A percentile compares a stretch with the other conserved stretches of the same genome.
These are phyloP conservation scores for Xestia rhomboidea DNA, from an alignment of 2,888 invertebrate species.

Conservation along the genomic window DNA sequence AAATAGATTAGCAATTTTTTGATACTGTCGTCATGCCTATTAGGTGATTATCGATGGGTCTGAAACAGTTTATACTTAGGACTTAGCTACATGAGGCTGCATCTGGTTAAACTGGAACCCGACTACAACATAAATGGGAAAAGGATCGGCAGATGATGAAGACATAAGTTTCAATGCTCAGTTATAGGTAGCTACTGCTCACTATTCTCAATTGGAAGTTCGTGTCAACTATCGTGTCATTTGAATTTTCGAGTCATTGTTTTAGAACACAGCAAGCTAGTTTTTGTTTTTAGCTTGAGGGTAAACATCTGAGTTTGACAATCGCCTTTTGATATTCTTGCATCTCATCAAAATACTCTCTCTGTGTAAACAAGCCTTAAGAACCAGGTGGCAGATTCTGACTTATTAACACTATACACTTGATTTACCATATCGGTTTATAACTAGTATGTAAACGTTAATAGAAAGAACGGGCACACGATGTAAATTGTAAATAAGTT, in stretches of 20 bases:
- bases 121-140: not conserved
- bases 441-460: constrained; percentile 67
- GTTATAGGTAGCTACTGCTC: not conserved
- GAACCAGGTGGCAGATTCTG: constrained; percentile 46
- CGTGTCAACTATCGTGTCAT: not conserved
- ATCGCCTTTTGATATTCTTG: not conserved
- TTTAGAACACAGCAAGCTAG: not conserved
- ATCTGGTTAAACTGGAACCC: not conserved
- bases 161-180: not conserved
- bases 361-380: not conserved
- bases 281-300: not conserved
- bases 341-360: not conserved
- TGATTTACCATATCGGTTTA: constrained; percentile 51
- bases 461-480: constrained; percentile 62
- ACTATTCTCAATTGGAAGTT: not conserved
- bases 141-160: not conserved
- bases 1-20: too few relatives aligned
- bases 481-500: constrained; percentile 63
- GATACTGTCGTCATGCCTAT: too few relatives aligned
- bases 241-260: not conserved
- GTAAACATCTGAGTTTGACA: not conserved
- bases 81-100: too few relatives aligned
- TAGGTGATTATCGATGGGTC: not conserved
- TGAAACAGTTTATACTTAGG: not conserved
- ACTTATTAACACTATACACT: constrained; percentile 49